Evolutionary conservation across 2,888 invertebrate species (phyloP), one percentile per base, ranked within the genome.

Genomic region (Pammene aurita): DNA sequence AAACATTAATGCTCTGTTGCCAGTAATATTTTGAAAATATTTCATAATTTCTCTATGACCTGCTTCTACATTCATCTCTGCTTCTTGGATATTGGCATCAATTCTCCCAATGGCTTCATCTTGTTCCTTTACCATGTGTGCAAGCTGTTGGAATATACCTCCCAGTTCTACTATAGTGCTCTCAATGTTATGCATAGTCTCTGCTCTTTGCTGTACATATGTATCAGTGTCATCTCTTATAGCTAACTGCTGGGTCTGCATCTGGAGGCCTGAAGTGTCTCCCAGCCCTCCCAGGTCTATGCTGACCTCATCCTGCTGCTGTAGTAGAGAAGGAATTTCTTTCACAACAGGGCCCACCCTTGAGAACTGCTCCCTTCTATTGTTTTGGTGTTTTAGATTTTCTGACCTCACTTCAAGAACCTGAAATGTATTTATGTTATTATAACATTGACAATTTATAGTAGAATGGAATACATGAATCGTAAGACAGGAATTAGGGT

Each of bases 151-250:
- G 87, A 99, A 99, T 83, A 99, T 99, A 11, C 98, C 97, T n/a
- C 99, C 99, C 57, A 99, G 92, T 88, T 99, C 99, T 13, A 99
- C 98, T 80, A 99, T 99, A 16, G 99, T 99, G 62, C 98, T 97
- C 90, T 99, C 99, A 81, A 99, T 99, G 85, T 97, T 98, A 87
- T 99, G 98, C 99, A 99, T 99, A 0, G 99, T 98, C 86, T 98
- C 98, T 48, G 98, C 98, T 78, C 99, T 94, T 80, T 96, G 96
- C 80, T 97, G 97, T 50, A 98, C 94, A 91, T 99, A 99, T 58
- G 96, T 94, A 82, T 98, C 98, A 61, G 96, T 95, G 86, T 97
- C 96, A 88, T 98, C 97, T 80, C 97, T 96, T 78, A 97, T 93
- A 56, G 96, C 93, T 76, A 96, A 92, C 77, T 97, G 95, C 79